Evolutionary conservation across 2,113 vertebrate species (phyloP).

Genomic region (Cepphus grylle): DNA sequence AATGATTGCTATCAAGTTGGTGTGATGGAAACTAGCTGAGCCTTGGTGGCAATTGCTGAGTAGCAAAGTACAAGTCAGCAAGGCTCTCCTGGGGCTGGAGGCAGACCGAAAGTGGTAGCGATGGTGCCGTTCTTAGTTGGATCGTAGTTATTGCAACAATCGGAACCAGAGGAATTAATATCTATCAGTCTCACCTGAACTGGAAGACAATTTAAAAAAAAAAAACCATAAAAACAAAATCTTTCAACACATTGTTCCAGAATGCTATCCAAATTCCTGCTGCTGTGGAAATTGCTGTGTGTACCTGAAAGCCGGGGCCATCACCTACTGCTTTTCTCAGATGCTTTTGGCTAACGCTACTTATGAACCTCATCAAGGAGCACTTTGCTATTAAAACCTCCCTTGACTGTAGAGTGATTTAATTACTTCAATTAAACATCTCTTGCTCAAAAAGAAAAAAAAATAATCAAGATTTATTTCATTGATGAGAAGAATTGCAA

Average conservation of each 20-base stretch:
- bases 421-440: constrained; percentile 25
- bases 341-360: not conserved
- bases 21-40: not conserved
- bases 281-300: not conserved
- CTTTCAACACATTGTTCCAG: not conserved
- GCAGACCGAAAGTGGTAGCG: not conserved
- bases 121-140: not conserved
- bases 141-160: not conserved
- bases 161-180: not conserved
- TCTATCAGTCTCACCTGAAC: not conserved
- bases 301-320: not conserved
- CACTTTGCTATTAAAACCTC: not conserved
- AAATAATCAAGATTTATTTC: not conserved
- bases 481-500: not conserved
- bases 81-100: not conserved
- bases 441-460: not conserved
- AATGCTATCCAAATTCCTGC: not conserved
- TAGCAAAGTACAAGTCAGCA: not conserved
- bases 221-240: not conserved
- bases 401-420: constrained; percentile 9
- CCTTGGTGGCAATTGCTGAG: not conserved
- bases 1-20: not conserved
- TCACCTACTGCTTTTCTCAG: not conserved
- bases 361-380: not conserved
- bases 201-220: not conserved